phyloP scores from a whole-genome alignment of 2,797 vertebrate species.

The Danio albolineatus region DNA sequence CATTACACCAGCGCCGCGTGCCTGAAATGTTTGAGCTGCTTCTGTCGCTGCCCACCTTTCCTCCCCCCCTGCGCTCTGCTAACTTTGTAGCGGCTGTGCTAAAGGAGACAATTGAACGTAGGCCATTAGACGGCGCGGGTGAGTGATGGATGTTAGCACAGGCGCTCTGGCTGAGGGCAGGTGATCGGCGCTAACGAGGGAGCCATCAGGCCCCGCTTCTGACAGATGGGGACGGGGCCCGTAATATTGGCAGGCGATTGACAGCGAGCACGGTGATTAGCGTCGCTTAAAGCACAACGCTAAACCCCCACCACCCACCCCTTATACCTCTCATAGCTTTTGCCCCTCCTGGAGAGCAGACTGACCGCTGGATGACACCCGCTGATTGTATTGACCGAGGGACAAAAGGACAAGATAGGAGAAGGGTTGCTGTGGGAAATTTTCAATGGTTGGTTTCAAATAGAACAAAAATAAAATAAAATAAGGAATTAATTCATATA shows the following conservation, averaged over 20 bases:
- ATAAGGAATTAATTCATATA: no score
- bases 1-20: constrained; percentile 88
- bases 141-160: constrained; percentile 83
- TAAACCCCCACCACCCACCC: not conserved
- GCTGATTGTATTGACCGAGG: constrained; percentile 62
- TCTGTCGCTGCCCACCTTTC: constrained; percentile 52
- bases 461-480: no score
- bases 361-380: constrained; percentile 85
- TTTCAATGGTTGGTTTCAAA: not conserved
- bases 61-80: constrained; percentile 46
- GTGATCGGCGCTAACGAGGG: constrained; percentile 86
- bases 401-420: constrained; percentile 41
- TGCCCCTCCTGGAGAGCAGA: constrained; percentile 54
- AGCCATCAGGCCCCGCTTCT: constrained; percentile 78
- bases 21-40: constrained; percentile 89
- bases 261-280: constrained; percentile 79
- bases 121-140: constrained; percentile 77
- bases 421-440: constrained; percentile 42
- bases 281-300: constrained; percentile 73
- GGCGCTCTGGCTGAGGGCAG: constrained; percentile 84
- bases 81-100: constrained; percentile 59
- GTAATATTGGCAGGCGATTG: constrained; percentile 76
- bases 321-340: not conserved
- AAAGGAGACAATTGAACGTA: constrained; percentile 70
- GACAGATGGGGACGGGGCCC: constrained; percentile 85